phyloP scores from a whole-genome alignment of 2,888 invertebrate species.

The Cosmopolites sordidus region DNA sequence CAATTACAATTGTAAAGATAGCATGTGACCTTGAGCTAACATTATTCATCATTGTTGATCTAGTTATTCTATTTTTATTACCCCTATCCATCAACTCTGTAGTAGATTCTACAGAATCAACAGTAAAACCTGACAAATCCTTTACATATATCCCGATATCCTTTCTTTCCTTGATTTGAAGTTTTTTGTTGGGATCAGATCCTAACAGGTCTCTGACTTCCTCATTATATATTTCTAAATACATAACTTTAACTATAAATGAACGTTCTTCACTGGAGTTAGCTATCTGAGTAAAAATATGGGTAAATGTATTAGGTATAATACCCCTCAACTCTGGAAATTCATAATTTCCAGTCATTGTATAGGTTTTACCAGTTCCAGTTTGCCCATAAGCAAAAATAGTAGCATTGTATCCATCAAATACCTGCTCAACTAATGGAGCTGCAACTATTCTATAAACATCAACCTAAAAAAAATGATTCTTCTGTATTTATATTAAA shows the following conservation, averaged over 20 bases:
- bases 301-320: conserved; percentile 98
- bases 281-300: conserved; percentile 96
- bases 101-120: conserved; percentile 59
- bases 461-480: conserved; percentile 63
- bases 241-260: conserved; percentile 95
- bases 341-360: conserved; percentile 90
- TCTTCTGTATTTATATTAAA: too few relatives aligned
- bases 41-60: conserved; percentile 96
- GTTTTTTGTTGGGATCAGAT: conserved; percentile 77
- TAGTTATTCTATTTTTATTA: conserved; percentile 87
- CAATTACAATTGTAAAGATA: conserved; percentile 96
- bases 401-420: conserved; percentile 95
- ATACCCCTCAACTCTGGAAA: conserved; percentile 90
- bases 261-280: conserved; percentile 70
- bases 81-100: conserved; percentile 69
- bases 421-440: conserved; percentile 93
- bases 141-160: conserved; percentile 98
- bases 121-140: conserved; percentile 95
- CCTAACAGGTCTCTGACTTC: conserved; percentile 90
- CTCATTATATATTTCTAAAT: conserved; percentile 98
- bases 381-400: conserved; percentile 89
- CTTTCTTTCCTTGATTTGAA: conserved; percentile 92
- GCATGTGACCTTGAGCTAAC: conserved; percentile 97
- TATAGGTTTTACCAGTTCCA: conserved; percentile 98
- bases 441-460: conserved; percentile 94